Evolutionary conservation across 2,113 vertebrate genomes (phyloP), one percentile per base, ranked within the genome.

Genomic region (Mesocricetus auratus): DNA sequence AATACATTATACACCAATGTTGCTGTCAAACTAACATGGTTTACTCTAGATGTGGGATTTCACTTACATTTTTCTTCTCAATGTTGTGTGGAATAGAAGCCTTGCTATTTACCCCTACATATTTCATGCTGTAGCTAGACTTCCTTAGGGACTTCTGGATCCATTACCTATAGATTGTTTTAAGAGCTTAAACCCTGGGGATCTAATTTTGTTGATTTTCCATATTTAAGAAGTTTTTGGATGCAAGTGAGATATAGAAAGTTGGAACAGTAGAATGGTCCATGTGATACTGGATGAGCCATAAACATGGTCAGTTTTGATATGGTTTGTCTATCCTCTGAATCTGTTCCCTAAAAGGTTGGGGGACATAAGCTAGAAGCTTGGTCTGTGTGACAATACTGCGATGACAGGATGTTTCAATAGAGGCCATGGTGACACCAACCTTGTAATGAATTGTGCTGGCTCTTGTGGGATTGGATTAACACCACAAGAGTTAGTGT

Each of bases 61-160:
- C 74, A 90, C 53, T 81, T 86, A 86, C 81, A 45, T 93, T 97
- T 93, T 96, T 97, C 75, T 94, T 96, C 86, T 73, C 62, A 50
- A 11, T 92, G 79, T 47, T 94, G 73, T 74, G 45, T 87, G 10
- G 26, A 88, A 86, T 86, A 26, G n/a, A 73, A 53, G 58, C 33
- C 53, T 91, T 69, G 71, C 26, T 91, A 81, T 64, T 95, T 47
- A 90, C 56, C 75, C n/a, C 17, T 94, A 75, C 93, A 60, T 64
- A 26, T 86, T 93, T 87, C 73, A 93, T 93, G 47, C 31, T 90
- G 22, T 73, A 86, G 22, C 39, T 93, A 75, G 33, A 93, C 90
- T 92, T 73, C 85, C 86, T 82, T 68, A 6, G 53, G 11, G 88
- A 62, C 39, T 88, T 94, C 7, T 71, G 71, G 93, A 89, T 88